A percentile compares a stretch with the other conserved stretches of the same genome.
Conservation (phyloP, 2,797 vertebrate species). For the Picus viridis region DNA sequence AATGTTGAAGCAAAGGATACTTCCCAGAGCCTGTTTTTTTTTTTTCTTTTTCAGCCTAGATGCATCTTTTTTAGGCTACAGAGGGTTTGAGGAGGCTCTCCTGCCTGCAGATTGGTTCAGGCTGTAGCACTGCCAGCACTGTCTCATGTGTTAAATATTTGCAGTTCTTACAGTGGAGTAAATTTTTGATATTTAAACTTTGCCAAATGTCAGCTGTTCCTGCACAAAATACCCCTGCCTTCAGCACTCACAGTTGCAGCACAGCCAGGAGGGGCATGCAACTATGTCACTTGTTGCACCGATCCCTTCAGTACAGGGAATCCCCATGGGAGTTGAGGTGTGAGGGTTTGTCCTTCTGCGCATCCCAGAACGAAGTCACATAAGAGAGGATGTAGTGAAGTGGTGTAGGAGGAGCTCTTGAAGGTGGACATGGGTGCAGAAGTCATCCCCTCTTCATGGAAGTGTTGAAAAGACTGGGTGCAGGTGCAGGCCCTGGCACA, state of each 20-base stretch:
- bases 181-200: conserved; percentile 46
- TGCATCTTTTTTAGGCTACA: neutral
- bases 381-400: accelerated
- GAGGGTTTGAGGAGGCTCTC: neutral
- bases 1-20: neutral
- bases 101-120: neutral
- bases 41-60: neutral
- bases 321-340: neutral
- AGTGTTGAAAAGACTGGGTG: accelerated
- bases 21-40: neutral
- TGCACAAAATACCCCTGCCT: neutral
- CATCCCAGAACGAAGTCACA: accelerated
- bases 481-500: accelerated
- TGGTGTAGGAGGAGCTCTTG: neutral
- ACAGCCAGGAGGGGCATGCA: accelerated
- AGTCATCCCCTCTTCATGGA: neutral
- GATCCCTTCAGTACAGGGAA: accelerated
- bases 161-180: conserved; percentile 54
- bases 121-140: conserved; percentile 38
- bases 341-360: neutral
- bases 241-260: neutral
- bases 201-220: conserved; percentile 49
- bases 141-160: conserved; percentile 45
- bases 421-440: accelerated
- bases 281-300: neutral